These are phyloP conservation scores for Philhelius pedissequus DNA, from an alignment of 2,888 invertebrate genomes.

Conservation along the genomic window DNA sequence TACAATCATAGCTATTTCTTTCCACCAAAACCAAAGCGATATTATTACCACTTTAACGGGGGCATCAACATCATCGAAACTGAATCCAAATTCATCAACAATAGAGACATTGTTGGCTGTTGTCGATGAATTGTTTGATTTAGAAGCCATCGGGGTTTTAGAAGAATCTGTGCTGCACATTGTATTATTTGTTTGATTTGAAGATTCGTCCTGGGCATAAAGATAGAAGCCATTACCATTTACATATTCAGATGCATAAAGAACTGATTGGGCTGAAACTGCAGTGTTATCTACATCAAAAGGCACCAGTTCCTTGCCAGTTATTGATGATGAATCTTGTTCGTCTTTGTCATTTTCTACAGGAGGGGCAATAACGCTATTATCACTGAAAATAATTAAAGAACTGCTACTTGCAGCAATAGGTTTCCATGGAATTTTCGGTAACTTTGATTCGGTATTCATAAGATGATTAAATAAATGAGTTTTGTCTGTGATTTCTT, in stretches of 20 bases:
- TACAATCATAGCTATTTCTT: constrained; percentile 88
- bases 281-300: constrained; percentile 79
- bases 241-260: constrained; percentile 86
- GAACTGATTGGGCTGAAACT: constrained; percentile 85
- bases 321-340: constrained; percentile 4
- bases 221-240: constrained; percentile 91
- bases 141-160: neutral
- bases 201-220: constrained; percentile 80
- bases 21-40: constrained; percentile 91
- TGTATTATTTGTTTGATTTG: constrained; percentile 70
- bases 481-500: constrained; percentile 75
- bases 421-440: constrained; percentile 86
- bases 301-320: constrained; percentile 73
- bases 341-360: constrained; percentile 34
- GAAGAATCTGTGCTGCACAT: constrained; percentile 11
- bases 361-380: constrained; percentile 55
- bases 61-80: constrained; percentile 80
- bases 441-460: constrained; percentile 75
- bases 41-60: constrained; percentile 86
- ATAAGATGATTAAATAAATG: constrained; percentile 74
- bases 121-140: constrained; percentile 6
- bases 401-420: constrained; percentile 82
- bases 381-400: constrained; percentile 71
- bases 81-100: constrained; percentile 74
- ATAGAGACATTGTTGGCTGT: constrained; percentile 42